These are phyloP conservation scores for Sebastes flavidus DNA, from an alignment of 2,797 vertebrate genomes.

Conservation along the genomic window DNA sequence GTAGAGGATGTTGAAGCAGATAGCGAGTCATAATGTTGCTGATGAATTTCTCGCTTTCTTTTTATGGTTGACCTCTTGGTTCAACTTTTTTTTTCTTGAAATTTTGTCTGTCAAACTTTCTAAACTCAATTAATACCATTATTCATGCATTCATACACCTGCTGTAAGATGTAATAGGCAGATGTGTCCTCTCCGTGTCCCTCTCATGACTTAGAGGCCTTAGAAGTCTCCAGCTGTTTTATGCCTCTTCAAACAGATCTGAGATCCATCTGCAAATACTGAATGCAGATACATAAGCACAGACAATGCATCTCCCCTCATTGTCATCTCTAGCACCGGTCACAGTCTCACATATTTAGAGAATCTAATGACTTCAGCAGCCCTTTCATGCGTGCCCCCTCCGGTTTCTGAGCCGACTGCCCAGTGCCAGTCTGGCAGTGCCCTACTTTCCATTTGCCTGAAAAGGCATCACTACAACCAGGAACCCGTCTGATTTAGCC, in stretches of 20 bases:
- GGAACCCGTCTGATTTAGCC: constrained; percentile 76
- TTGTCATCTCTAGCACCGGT: constrained; percentile 1
- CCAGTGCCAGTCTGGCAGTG: constrained; percentile 63
- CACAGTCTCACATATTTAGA: constrained; percentile 12
- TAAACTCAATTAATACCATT: neutral
- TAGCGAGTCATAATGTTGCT: neutral
- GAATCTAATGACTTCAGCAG: constrained; percentile 53
- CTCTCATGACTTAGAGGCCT: neutral
- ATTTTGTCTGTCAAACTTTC: neutral
- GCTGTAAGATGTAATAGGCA: neutral
- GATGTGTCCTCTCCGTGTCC: constrained; percentile 24
- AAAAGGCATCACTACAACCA: constrained; percentile 67
- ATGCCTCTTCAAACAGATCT: neutral
- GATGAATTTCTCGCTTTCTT: constrained; percentile 2
- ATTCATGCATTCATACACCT: neutral
- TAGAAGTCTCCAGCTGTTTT: neutral
- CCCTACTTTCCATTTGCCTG: constrained; percentile 72
- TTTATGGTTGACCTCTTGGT: neutral
- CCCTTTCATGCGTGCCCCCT: constrained; percentile 43
- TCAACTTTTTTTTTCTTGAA: neutral
- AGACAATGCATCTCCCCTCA: constrained; percentile 4
- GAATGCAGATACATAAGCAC: neutral
- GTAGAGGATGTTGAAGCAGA: constrained; percentile 4
- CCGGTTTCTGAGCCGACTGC: constrained; percentile 42
- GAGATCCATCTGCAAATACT: neutral